phyloP scores from a whole-genome alignment of 2,797 vertebrate genomes.

The Denticeps clupeoides region DNA sequence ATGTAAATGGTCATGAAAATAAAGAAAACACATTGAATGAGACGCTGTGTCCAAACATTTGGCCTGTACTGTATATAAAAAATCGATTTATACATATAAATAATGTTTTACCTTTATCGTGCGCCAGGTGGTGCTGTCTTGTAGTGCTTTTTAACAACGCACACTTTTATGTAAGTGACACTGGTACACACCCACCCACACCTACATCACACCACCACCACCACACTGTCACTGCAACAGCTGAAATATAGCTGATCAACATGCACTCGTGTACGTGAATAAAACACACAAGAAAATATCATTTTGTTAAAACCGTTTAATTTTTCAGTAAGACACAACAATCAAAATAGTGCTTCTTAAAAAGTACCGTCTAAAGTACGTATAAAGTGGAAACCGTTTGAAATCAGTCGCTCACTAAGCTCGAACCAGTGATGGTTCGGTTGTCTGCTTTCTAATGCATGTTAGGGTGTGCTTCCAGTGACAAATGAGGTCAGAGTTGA shows the following conservation, averaged over 20 bases:
- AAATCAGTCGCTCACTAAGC: conserved; percentile 1
- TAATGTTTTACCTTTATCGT: no score
- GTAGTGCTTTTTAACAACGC: no score
- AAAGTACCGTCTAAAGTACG: conserved; percentile 30
- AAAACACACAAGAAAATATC: not conserved
- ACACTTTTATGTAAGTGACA: no score
- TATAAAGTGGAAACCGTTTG: not conserved
- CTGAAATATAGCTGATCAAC: no score
- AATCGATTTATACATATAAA: no score
- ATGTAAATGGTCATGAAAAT: no score
- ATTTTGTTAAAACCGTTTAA: conserved; percentile 38
- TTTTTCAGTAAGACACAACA: conserved; percentile 35
- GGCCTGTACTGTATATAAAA: no score
- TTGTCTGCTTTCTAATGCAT: conserved; percentile 13
- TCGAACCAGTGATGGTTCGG: conserved; percentile 4
- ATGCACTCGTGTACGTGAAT: not conserved
- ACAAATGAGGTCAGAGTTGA: conserved; percentile 30
- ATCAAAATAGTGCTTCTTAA: conserved; percentile 39
- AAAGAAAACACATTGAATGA: no score
- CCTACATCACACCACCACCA: no score
- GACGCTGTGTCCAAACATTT: no score
- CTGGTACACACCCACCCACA: no score
- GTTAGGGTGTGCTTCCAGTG: conserved; percentile 16
- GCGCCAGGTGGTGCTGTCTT: conserved; percentile 10
- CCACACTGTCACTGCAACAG: no score